These are phyloP conservation scores for Monomorium pharaonis DNA, from an alignment of 1,140 invertebrate genomes.

Conservation along the genomic window DNA sequence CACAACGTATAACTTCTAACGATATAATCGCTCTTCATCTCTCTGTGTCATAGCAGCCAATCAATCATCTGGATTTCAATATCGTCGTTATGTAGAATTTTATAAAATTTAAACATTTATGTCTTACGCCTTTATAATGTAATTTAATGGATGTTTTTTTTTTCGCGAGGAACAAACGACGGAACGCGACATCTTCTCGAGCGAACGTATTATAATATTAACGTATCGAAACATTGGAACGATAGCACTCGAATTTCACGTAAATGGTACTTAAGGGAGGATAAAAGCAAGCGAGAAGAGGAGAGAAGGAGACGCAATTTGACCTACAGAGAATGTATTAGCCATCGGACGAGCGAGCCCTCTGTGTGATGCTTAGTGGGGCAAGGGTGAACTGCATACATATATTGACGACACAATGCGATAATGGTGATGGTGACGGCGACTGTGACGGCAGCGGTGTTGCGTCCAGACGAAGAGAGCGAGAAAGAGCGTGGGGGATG, in stretches of 20 bases:
- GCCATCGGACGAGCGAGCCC: not conserved
- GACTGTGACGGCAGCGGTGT: conserved; percentile 16
- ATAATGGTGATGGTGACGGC: not conserved
- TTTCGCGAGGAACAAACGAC: not conserved
- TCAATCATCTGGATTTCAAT: not conserved
- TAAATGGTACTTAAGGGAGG: conserved; percentile 1
- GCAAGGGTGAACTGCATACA: conserved; percentile 63
- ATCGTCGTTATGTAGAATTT: not conserved
- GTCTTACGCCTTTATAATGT: not conserved
- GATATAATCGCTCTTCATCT: not conserved
- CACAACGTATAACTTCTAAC: not conserved
- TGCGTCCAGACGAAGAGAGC: conserved; percentile 35
- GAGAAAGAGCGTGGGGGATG: not conserved
- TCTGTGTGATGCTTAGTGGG: not conserved
- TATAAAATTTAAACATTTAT: not conserved
- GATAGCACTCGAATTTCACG: not conserved
- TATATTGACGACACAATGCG: conserved; percentile 41
- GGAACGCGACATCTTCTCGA: not conserved
- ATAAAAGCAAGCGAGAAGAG: not conserved
- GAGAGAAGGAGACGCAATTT: conserved; percentile 2
- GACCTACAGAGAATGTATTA: conserved; percentile 22
- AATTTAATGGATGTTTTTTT: not conserved
- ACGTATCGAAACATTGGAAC: not conserved
- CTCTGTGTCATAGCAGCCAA: not conserved
- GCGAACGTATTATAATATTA: not conserved